Percentiles rank a stretch among this genome's conserved stretches.
phyloP scores from a whole-genome alignment of 2,113 vertebrate genomes.

The Pachyramphus minor region DNA sequence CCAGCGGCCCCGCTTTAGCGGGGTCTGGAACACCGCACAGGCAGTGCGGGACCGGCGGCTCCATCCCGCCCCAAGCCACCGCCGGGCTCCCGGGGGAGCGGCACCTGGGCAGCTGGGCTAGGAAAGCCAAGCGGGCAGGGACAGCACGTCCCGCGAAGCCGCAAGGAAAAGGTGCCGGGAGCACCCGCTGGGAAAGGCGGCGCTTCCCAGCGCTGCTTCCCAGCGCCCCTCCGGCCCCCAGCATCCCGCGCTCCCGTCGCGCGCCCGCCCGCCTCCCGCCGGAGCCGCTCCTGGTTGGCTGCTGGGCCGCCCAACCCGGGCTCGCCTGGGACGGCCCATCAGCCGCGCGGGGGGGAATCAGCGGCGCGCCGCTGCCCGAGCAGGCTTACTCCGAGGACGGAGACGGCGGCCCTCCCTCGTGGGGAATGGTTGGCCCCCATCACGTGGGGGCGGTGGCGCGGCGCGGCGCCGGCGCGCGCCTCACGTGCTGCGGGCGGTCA shows the following conservation, averaged over 20 bases:
- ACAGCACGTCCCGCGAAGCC: fast-evolving
- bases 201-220: too few relatives aligned
- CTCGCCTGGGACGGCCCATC: background rate
- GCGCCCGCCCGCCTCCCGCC: background rate
- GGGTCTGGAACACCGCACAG: fast-evolving
- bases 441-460: background rate
- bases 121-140: too few relatives aligned
- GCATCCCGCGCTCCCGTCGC: background rate
- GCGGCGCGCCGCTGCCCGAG: fast-evolving
- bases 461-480: background rate
- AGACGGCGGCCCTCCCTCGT: fast-evolving
- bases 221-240: background rate
- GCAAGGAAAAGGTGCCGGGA: fast-evolving
- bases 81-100: background rate
- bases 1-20: fast-evolving
- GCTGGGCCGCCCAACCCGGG: background rate
- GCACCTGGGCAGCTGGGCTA: too few relatives aligned
- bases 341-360: fast-evolving
- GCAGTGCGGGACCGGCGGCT: background rate
- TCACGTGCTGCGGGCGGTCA: slow-evolving; percentile 56
- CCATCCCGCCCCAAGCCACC: background rate
- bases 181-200: fast-evolving
- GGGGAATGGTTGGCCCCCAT: background rate
- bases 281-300: background rate
- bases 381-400: fast-evolving